phyloP scores from a whole-genome alignment of 2,888 invertebrate genomes.

The Platypus cylindrus region DNA sequence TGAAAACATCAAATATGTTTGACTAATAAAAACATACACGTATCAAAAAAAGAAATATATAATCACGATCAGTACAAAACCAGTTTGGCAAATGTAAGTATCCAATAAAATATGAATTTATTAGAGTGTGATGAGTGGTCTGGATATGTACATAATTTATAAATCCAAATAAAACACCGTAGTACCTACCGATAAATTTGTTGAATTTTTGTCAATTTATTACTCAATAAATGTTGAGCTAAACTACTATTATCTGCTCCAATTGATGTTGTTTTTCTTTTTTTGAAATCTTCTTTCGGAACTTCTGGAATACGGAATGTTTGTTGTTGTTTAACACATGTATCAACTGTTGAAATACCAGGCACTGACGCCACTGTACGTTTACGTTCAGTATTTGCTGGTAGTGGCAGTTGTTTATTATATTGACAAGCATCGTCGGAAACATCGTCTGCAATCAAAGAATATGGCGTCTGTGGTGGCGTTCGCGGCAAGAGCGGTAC shows the following conservation, averaged over 20 bases:
- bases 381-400: constrained; percentile 37
- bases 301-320: constrained; percentile 30
- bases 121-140: too few species aligned
- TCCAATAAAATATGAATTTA: too few species aligned
- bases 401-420: constrained; percentile 45
- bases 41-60: background rate
- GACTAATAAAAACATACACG: background rate
- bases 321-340: constrained; percentile 20
- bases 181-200: constrained; percentile 31
- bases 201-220: constrained; percentile 33
- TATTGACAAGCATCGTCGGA: constrained; percentile 52
- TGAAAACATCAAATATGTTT: constrained; percentile 8
- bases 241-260: constrained; percentile 28
- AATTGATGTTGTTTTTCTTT: constrained; percentile 26
- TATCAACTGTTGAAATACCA: constrained; percentile 14
- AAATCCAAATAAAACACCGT: background rate
- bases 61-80: too few species aligned
- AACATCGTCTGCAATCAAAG: constrained; percentile 69
- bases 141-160: background rate
- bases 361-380: constrained; percentile 19
- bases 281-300: constrained; percentile 33
- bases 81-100: too few species aligned
- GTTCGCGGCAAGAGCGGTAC: constrained; percentile 73
- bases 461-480: constrained; percentile 75
- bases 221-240: constrained; percentile 31